These are phyloP conservation scores for Thamnophis sirtalis DNA, from an alignment of 2,113 vertebrate genomes.

Conservation along the genomic window DNA sequence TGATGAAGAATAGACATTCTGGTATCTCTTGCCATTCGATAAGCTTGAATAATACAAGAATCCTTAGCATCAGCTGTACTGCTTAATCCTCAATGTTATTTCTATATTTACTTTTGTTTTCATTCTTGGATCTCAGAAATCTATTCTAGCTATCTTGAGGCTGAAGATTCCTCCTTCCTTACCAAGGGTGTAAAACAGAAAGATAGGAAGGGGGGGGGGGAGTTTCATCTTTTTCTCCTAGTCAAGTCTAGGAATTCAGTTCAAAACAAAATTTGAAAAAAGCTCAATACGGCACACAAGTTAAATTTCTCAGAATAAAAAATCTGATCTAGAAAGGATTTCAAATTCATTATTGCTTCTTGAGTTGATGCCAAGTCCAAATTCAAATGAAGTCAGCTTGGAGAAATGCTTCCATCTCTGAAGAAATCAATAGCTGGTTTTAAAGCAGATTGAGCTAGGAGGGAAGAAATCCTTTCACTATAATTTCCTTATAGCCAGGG, in stretches of 20 bases:
- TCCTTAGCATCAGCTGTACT: neutral
- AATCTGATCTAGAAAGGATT: neutral
- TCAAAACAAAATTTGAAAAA: neutral
- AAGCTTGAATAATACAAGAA: neutral
- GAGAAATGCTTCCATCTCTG: constrained; percentile 11
- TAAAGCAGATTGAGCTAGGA: constrained; percentile 17
- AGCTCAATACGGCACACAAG: neutral
- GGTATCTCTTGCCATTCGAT: neutral
- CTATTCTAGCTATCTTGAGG: neutral
- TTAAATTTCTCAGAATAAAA: constrained; percentile 24
- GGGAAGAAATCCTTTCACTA: constrained; percentile 48
- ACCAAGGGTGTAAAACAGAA: constrained; percentile 7
- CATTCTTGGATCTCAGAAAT: constrained; percentile 4
- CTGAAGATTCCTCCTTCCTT: neutral
- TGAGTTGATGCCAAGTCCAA: neutral
- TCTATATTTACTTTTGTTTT: neutral
- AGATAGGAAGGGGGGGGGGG: neutral
- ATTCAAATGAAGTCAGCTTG: constrained; percentile 1
- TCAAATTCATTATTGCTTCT: neutral
- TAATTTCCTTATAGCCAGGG: constrained; percentile 43
- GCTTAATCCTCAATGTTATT: neutral
- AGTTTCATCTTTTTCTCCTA: constrained; percentile 10
- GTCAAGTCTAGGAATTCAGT: neutral
- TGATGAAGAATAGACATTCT: neutral
- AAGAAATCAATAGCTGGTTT: constrained; percentile 30